Base-by-base conservation (phyloP, 2,113 vertebrate genomes). In the Dascyllus trimaculatus region DNA sequence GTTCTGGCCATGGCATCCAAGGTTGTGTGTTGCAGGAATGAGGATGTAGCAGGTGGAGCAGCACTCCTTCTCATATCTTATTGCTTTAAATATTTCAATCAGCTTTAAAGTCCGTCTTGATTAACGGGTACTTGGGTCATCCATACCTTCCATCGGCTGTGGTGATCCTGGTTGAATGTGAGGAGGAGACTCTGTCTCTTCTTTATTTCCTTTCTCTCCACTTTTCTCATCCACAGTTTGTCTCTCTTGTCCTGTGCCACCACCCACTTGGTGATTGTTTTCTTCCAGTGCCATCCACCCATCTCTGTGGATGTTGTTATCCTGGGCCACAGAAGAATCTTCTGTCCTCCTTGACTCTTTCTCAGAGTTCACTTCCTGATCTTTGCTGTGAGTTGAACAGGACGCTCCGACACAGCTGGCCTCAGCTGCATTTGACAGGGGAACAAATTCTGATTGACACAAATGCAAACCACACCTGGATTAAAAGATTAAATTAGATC, bases 81-180 rank as follows among this genome's bases (percentile, higher is more conserved):
- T 11, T 14, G 1, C 29, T 52, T 13, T n/a, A 22, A 38, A 45
- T 61, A 1, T 60, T 74, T 75, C 8, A 77, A 80, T 59, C 4
- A 56, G 48, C 18, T 40, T 61, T 76, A 1, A 29, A 74, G 76
- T 52, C 57, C 26, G 14, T 43, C 29, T 62, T 71, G 65, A 81
- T 67, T 62, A 46, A 35, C 29, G 66, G 38, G 69, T 51, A 66
- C 46, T 59, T 62, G 58, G 52, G 21, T 53, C 22, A 70, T 59
- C 45, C 70, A 52, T 89, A 91, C 87, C 91, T 88, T 85, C 72
- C 40, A 15, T 29, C 26, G 51, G 2, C 18, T 69, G 35, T 75
- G 38, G 9, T 60, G 84, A 60, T 68, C 18, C 71, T 48, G 68
- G 25, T 29, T 71, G 52, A 75, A 14, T 15, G 5, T 61, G 66